Conservation (phyloP, 2,888 invertebrate species). For the Junonia oenone region DNA sequence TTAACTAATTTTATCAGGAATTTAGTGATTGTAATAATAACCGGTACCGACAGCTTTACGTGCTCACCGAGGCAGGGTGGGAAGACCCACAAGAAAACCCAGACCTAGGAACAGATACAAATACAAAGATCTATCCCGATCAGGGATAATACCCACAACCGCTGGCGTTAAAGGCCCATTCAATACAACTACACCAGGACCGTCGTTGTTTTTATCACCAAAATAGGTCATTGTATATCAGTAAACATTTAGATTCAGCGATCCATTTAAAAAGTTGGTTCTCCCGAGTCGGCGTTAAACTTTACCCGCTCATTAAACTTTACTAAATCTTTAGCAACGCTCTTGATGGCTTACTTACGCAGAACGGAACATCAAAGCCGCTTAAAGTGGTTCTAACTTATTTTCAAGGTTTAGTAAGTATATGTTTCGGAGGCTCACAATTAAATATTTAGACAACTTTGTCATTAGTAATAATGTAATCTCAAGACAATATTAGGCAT, state of each 20-base stretch:
- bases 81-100: too few species aligned
- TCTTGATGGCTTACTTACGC: constrained; percentile 36
- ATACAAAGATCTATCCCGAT: too few species aligned
- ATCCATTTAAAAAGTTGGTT: constrained; percentile 26
- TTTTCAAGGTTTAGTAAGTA: constrained; percentile 18
- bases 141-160: too few species aligned
- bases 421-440: constrained; percentile 4
- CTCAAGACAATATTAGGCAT: too few species aligned
- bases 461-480: neutral
- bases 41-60: too few species aligned
- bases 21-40: too few species aligned
- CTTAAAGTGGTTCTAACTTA: constrained; percentile 20
- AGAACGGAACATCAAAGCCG: constrained; percentile 36
- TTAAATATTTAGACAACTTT: neutral
- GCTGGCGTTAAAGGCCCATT: too few species aligned
- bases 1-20: too few species aligned
- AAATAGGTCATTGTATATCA: constrained; percentile 33
- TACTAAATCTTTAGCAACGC: constrained; percentile 33
- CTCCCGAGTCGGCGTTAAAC: constrained; percentile 23
- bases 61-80: too few species aligned
- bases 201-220: too few species aligned
- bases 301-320: constrained; percentile 37
- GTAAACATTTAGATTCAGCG: constrained; percentile 18
- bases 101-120: too few species aligned
- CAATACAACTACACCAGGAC: too few species aligned